Evolutionary conservation across 1,140 invertebrate genomes (phyloP).

Genomic region (Hyphantria cunea): DNA sequence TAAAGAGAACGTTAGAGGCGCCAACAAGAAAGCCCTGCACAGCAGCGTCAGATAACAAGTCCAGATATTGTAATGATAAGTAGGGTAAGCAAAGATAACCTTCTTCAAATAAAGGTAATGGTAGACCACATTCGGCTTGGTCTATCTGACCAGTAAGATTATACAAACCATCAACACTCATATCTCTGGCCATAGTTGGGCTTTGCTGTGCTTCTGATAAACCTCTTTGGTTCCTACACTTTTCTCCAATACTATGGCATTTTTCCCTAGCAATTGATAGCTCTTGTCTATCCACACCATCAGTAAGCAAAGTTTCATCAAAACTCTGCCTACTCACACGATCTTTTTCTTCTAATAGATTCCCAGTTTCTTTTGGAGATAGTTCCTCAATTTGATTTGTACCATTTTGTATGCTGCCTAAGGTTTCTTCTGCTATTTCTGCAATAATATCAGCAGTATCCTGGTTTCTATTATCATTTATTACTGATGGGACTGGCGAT

Average conservation of each 20-base stretch:
- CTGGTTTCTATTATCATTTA: slow-evolving; percentile 70
- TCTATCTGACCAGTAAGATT: slow-evolving; percentile 84
- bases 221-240: slow-evolving; percentile 73
- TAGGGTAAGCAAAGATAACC: slow-evolving; percentile 98
- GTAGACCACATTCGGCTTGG: slow-evolving; percentile 91
- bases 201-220: slow-evolving; percentile 72
- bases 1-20: slow-evolving; percentile 98
- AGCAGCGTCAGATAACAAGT: slow-evolving; percentile 93
- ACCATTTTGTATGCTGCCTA: slow-evolving; percentile 64
- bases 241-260: slow-evolving; percentile 78
- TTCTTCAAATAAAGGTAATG: slow-evolving; percentile 94
- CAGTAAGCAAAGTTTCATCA: slow-evolving; percentile 65
- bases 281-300: slow-evolving; percentile 63
- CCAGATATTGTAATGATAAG: slow-evolving; percentile 96
- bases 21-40: slow-evolving; percentile 97
- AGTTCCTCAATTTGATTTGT: slow-evolving; percentile 60
- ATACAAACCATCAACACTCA: slow-evolving; percentile 79
- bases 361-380: slow-evolving; percentile 70
- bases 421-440: slow-evolving; percentile 56
- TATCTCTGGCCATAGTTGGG: slow-evolving; percentile 78
- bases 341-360: slow-evolving; percentile 73
- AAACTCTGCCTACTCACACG: slow-evolving; percentile 72
- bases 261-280: slow-evolving; percentile 68
- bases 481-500: slow-evolving; percentile 86
- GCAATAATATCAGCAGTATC: slow-evolving; percentile 53